Base-by-base conservation (phyloP, 2,797 vertebrate genomes). In the Knipowitschia caucasica region DNA sequence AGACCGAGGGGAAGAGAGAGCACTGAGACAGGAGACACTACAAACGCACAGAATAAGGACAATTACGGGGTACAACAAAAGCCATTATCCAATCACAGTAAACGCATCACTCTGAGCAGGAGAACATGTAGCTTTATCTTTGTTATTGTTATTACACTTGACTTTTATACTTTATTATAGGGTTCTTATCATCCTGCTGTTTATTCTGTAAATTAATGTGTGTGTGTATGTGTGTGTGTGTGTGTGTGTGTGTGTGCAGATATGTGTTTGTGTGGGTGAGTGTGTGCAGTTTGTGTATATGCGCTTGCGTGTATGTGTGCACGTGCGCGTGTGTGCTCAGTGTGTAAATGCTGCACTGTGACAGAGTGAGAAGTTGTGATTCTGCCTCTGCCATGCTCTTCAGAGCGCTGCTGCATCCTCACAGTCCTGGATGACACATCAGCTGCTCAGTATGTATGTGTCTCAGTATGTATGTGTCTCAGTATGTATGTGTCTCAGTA, bases 1-100 rank as follows among this genome's bases (percentile, higher is more conserved):
- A 53, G 83, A 89, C 89, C 92, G 89, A 94, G 92, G 92, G 91
- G 91, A 90, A 91, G 7, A 18, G 36, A 39, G 18, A 39, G 9
- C 18, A 11, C 91, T 90, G 86, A 39, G 73, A 84, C 73, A 36
- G 49, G n/a, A 40, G 42, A 33, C 35, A 56, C 18, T 30, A 38
- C 21, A 24, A 23, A 38, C 8, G 36, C 36, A 39, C 18, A 10
- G 36, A 21, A 9, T 20, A 21, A 21, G 36, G 15, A n/a, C n/a
- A n/a, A n/a, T n/a, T n/a, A n/a, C n/a, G n/a, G n/a, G n/a, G n/a
- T n/a, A n/a, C n/a, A n/a, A n/a, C n/a, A n/a, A n/a, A n/a, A n/a
- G n/a, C n/a, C n/a, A n/a, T n/a, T n/a, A n/a, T n/a, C 35, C 35
- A 18, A 18, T 8, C 18, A 8, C 8, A 38, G 17, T 38, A 10